These are phyloP conservation scores for Abrostola tripartita DNA, from an alignment of 2,888 invertebrate genomes.

Conservation along the genomic window DNA sequence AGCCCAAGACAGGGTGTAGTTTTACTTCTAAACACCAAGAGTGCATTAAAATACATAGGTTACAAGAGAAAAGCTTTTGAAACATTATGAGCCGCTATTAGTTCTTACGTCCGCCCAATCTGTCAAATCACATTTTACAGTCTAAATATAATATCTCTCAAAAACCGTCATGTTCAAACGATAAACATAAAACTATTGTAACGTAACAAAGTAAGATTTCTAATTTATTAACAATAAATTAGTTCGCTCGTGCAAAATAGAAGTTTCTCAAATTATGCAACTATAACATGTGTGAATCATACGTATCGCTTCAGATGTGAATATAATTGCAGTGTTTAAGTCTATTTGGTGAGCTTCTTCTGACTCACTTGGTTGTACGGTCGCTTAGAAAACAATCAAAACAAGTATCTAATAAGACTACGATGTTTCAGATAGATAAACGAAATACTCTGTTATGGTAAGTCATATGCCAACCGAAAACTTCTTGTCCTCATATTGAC, in stretches of 20 bases:
- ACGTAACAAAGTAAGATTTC: slow-evolving; percentile 32
- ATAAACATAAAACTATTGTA: slow-evolving; percentile 25
- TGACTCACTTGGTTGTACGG: slow-evolving; percentile 35
- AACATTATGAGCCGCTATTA: too few species aligned
- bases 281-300: slow-evolving; percentile 48
- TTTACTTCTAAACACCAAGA: too few species aligned
- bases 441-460: too few species aligned
- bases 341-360: slow-evolving; percentile 38
- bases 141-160: slow-evolving; percentile 22
- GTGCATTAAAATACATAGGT: too few species aligned
- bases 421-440: background rate
- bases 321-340: slow-evolving; percentile 45
- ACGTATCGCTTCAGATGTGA: slow-evolving; percentile 42
- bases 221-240: slow-evolving; percentile 40
- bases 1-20: too few species aligned
- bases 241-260: slow-evolving; percentile 39
- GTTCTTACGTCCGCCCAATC: slow-evolving; percentile 53
- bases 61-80: too few species aligned
- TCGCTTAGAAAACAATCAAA: slow-evolving; percentile 25
- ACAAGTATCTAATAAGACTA: slow-evolving; percentile 10
- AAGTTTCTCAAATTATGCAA: slow-evolving; percentile 54
- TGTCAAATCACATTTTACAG: slow-evolving; percentile 30
- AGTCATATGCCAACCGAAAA: background rate
- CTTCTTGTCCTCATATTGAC: background rate
- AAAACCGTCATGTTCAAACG: too few species aligned